These are phyloP conservation scores for Polydrusus tereticollis DNA, from an alignment of 2,888 invertebrate species.

Conservation along the genomic window DNA sequence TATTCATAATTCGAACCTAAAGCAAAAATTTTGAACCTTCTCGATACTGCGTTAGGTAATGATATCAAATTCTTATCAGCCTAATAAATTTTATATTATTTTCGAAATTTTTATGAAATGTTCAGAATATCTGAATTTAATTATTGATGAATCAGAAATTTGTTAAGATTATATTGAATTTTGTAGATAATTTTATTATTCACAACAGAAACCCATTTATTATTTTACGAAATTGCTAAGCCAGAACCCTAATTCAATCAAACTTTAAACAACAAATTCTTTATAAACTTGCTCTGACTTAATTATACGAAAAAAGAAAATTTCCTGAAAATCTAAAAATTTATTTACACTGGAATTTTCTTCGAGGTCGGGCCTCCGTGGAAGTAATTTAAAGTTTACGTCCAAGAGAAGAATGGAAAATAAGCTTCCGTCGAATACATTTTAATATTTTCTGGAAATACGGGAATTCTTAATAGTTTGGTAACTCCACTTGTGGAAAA, in stretches of 20 bases:
- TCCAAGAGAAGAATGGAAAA: conserved; percentile 32
- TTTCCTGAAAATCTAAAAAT: conserved; percentile 29
- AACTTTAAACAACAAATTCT: conserved; percentile 20
- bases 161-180: neutral
- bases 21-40: too few species aligned
- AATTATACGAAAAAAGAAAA: conserved; percentile 22
- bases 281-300: conserved; percentile 12
- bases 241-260: conserved; percentile 26
- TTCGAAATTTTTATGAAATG: too few species aligned
- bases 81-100: too few species aligned
- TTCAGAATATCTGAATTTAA: too few species aligned
- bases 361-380: conserved; percentile 23
- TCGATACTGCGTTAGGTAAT: too few species aligned
- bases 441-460: conserved; percentile 28
- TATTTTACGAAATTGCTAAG: conserved; percentile 6
- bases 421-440: conserved; percentile 29
- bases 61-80: too few species aligned
- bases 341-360: conserved; percentile 32
- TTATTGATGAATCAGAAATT: too few species aligned
- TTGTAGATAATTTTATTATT: neutral
- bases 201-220: neutral
- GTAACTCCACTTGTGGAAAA: neutral
- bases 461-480: conserved; percentile 11
- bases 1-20: too few species aligned
- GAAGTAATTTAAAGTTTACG: conserved; percentile 40